These are phyloP conservation scores for Creontiades dilutus DNA, from an alignment of 2,888 invertebrate species.

Conservation along the genomic window DNA sequence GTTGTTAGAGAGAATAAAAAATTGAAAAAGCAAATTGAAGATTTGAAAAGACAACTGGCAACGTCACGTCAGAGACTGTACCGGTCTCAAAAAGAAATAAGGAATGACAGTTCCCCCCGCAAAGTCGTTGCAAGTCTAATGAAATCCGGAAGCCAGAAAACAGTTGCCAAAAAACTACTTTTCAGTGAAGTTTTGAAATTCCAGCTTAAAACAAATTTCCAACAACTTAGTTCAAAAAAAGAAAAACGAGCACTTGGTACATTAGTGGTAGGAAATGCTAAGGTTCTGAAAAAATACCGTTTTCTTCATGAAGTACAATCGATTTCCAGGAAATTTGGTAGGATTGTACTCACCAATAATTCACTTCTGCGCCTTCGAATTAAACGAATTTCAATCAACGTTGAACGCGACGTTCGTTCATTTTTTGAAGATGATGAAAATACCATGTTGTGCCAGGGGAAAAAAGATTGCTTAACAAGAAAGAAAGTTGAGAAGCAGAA, in stretches of 20 bases:
- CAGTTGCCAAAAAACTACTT: slow-evolving; percentile 61
- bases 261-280: slow-evolving; percentile 50
- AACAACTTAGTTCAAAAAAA: slow-evolving; percentile 51
- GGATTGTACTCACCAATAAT: slow-evolving; percentile 49
- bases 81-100: too few species aligned
- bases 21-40: too few species aligned
- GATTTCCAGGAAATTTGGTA: slow-evolving; percentile 49
- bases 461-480: neutral
- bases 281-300: slow-evolving; percentile 42
- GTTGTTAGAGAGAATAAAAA: too few species aligned
- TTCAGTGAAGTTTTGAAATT: slow-evolving; percentile 67
- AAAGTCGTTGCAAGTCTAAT: too few species aligned
- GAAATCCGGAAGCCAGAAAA: too few species aligned
- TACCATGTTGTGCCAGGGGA: neutral
- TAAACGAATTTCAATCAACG: slow-evolving; percentile 5
- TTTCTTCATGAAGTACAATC: slow-evolving; percentile 48
- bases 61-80: too few species aligned
- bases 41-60: too few species aligned
- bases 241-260: slow-evolving; percentile 44
- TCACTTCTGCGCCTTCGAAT: slow-evolving; percentile 5
- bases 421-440: neutral
- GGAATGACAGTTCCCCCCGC: too few species aligned
- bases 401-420: neutral
- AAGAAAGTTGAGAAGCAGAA: neutral
- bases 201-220: slow-evolving; percentile 66